Base-by-base conservation (phyloP, 1,140 invertebrate genomes). In the Hormaphis cornu region DNA sequence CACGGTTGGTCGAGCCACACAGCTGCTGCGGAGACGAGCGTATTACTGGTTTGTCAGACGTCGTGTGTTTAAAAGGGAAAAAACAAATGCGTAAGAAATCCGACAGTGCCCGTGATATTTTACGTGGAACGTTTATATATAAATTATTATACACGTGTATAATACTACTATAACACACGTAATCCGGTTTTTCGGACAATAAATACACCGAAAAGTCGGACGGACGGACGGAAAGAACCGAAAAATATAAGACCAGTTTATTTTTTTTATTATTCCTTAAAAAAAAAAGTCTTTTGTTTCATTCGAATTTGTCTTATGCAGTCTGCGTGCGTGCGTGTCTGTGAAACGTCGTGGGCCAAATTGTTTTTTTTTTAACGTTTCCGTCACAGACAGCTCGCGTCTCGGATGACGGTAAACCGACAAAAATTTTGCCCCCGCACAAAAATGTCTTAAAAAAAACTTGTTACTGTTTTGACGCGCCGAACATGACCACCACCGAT, bases 111-210 rank as follows among this genome's bases (percentile, higher is more conserved):
- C 30, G 52, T 10, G 52, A 54, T 54, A 14, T 30, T 54, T 35
- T n/a, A 54, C 52, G 18, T 54, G 52, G 3, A n/a, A 30, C 16
- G 52, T 33, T 6, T 33, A n/a, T 18, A 53, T 53, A 53, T 30
- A n/a, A 30, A 48, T 10, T 50, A 16, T n/a, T 50, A 50, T 50
- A 22, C 48, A 2, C 20, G 7, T 16, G 33, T 16, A n/a, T n/a
- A n/a, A n/a, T n/a, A n/a, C n/a, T n/a, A n/a, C n/a, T n/a, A n/a
- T n/a, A n/a, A 20, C 20, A n/a, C 14, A 18, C 14, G 28, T 33
- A 66, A 66, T 66, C 61, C 44, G 61, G 61, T 66, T 66, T 66
- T 66, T 63, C 58, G 40, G 44, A 66, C 61, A 66, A 46, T 63
- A 63, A 35, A 66, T 66, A 66, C 61, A 48, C 28, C 44, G 61